Evolutionary conservation across 2,888 invertebrate species (phyloP).

Genomic region (Eledona agricola): DNA sequence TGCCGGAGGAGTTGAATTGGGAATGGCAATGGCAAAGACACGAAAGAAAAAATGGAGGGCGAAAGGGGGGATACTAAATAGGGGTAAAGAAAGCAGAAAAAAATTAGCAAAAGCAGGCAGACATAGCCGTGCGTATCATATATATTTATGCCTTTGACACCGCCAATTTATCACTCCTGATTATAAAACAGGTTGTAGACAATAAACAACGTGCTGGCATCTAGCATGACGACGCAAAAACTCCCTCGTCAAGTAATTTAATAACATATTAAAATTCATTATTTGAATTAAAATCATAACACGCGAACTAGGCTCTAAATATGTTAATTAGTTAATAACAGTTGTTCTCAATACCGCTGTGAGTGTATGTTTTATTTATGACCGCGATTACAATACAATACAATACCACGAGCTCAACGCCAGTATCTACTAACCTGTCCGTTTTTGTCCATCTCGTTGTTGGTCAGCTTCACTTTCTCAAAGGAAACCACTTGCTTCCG

Average conservation of each 20-base stretch:
- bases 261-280: slow-evolving; percentile 25
- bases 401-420: slow-evolving; percentile 1
- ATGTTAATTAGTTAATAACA: slow-evolving; percentile 27
- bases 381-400: slow-evolving; percentile 9
- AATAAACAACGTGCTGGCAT: not conserved
- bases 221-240: slow-evolving; percentile 3
- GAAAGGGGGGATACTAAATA: too few relatives aligned
- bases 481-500: slow-evolving; percentile 82
- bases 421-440: slow-evolving; percentile 70
- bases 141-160: too few relatives aligned
- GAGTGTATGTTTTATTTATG: slow-evolving; percentile 10
- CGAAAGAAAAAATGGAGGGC: too few relatives aligned
- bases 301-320: slow-evolving; percentile 16
- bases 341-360: slow-evolving; percentile 20
- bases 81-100: too few relatives aligned
- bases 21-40: too few relatives aligned
- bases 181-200: not conserved
- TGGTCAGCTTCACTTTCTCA: slow-evolving; percentile 85
- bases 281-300: slow-evolving; percentile 24
- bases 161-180: not conserved
- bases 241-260: slow-evolving; percentile 4
- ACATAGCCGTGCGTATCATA: too few relatives aligned
- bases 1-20: too few relatives aligned
- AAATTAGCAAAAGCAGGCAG: too few relatives aligned
- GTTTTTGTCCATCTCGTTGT: slow-evolving; percentile 82